Evolutionary conservation across 2,888 invertebrate species (phyloP).

Genomic region (Drosophila sordidula): DNA sequence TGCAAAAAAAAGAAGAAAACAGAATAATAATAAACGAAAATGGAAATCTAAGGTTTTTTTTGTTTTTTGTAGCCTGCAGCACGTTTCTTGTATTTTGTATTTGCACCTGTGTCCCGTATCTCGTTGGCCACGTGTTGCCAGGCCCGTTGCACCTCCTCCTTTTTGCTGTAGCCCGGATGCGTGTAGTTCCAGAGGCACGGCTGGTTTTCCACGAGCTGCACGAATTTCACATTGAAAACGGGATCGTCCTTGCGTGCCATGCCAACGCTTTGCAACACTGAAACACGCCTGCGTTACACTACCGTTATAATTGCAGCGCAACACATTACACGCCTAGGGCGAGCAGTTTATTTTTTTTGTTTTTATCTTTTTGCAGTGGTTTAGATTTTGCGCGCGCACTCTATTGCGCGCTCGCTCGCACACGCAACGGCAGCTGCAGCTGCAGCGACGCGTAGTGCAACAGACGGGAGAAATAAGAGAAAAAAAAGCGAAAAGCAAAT

Average conservation of each 20-base stretch:
- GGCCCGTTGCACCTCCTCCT: slow-evolving; percentile 82
- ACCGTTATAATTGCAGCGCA: slow-evolving; percentile 35
- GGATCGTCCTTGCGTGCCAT: slow-evolving; percentile 84
- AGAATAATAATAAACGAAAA: slow-evolving; percentile 35
- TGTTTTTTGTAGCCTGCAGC: slow-evolving; percentile 16
- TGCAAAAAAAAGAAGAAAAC: slow-evolving; percentile 42
- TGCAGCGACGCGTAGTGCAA: slow-evolving; percentile 13
- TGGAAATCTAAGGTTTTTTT: slow-evolving; percentile 48
- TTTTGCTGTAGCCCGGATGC: slow-evolving; percentile 83
- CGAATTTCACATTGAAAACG: slow-evolving; percentile 83
- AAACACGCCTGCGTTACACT: slow-evolving; percentile 2
- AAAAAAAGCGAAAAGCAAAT: neutral
- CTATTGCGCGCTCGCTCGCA: neutral
- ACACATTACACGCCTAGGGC: slow-evolving; percentile 19
- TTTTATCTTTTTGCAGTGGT: neutral
- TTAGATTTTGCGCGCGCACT: slow-evolving; percentile 44
- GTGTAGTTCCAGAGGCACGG: slow-evolving; percentile 83
- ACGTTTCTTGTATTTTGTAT: neutral
- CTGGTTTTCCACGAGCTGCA: slow-evolving; percentile 82
- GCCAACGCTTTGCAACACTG: slow-evolving; percentile 52
- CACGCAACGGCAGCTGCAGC: slow-evolving; percentile 7
- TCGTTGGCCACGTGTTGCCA: slow-evolving; percentile 84
- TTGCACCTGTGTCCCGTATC: slow-evolving; percentile 82
- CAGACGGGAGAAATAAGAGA: slow-evolving; percentile 17
- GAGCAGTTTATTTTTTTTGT: neutral